Evolutionary conservation across 2,113 vertebrate genomes (phyloP), one percentile per base, ranked within the genome.

Genomic region (Pangasianodon hypophthalmus): DNA sequence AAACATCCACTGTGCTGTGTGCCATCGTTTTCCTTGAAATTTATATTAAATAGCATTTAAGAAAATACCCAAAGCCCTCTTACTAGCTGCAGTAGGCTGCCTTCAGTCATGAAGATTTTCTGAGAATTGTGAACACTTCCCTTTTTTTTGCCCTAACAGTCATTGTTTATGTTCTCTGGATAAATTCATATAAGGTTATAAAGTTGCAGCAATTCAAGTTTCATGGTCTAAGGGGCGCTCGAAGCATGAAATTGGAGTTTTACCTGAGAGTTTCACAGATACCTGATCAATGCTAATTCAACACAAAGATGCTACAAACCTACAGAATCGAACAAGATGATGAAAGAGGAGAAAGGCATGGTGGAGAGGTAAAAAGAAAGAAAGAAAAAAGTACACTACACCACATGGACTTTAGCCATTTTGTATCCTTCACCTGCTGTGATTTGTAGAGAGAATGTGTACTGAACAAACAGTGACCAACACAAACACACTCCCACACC

Each of bases 341-440:
- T 8, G 58, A 67, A 44, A 83, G 32, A 29, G 54, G 8, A 62
- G 9, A 84, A 44, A 21, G 44, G n/a, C 5, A 82, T 41, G 16
- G 41, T 41, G 24, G 16, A 60, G 18, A n/a, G 2, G 29, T 24
- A 82, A 81, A 81, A 85, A 10, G 21, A 24, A 11, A 18, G 19
- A 52, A 77, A 24, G 1, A 82, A 85, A 16, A 83, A 83, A 93
- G 88, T 16, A 90, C 18, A 87, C 86, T 75, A 90, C 81, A 52
- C 44, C 91, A 88, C 92, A 85, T 91, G 92, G 92, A 94, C 93
- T 93, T 95, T 77, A 86, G 90, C 69, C 81, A 81, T 91, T 87
- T 88, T 89, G 32, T 29, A 86, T 79, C 83, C 69, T 75, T 44
- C 21, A 18, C 48, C 64, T 88, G 77, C 50, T 93, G 91, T 77